Conservation (phyloP, 2,888 invertebrate species). For the Uloborus plumipes region DNA sequence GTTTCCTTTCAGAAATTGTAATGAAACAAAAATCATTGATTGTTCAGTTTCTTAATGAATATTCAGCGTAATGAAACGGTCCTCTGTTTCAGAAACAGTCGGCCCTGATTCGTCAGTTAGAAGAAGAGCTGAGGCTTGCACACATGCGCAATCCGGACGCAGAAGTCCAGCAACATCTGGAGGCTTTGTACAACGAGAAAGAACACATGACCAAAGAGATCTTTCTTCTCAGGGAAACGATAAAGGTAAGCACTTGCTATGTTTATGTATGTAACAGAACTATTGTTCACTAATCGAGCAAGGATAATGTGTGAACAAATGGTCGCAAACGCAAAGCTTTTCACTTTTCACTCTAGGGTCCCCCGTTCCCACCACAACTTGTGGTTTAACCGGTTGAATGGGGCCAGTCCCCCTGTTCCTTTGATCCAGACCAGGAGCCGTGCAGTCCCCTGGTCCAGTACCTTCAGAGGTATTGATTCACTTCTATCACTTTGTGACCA, state of each 20-base stretch:
- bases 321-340: too few species aligned
- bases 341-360: too few species aligned
- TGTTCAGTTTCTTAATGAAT: background rate
- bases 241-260: constrained; percentile 78
- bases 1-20: background rate
- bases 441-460: too few species aligned
- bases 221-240: constrained; percentile 91
- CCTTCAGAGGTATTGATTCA: too few species aligned
- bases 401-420: too few species aligned
- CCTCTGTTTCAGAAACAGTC: constrained; percentile 86
- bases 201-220: constrained; percentile 94
- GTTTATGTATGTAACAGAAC: too few species aligned
- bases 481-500: too few species aligned
- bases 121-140: constrained; percentile 89
- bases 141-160: constrained; percentile 87
- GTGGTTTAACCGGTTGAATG: too few species aligned
- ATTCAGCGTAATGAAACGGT: background rate
- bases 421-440: too few species aligned
- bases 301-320: too few species aligned
- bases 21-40: background rate
- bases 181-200: constrained; percentile 91
- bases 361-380: too few species aligned
- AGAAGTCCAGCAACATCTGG: constrained; percentile 92
- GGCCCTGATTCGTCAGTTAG: constrained; percentile 91
- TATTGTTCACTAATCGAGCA: too few species aligned